Base-by-base conservation (phyloP, 2,113 vertebrate genomes). In the Erythrocebus patas region DNA sequence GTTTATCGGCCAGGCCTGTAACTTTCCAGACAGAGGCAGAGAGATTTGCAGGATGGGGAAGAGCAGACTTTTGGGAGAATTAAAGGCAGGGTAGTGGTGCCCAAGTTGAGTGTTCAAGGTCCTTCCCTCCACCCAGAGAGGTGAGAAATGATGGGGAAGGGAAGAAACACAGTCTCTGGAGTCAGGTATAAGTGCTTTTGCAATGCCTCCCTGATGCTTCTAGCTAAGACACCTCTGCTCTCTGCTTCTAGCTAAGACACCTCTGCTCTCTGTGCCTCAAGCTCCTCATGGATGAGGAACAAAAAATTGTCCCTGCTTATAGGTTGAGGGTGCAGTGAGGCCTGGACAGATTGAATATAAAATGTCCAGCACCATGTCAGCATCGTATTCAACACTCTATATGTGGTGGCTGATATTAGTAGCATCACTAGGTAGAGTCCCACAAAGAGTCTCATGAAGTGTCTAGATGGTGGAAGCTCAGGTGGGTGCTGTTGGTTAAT, bases 361-460 rank as follows among this genome's bases (percentile, higher is more conserved):
- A 25, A 3, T 6, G 17, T 3, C 40, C 11, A n/a, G 64, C 38
- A 1, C 32, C 2, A 52, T 0, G 52, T 64, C 22, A 4, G 16
- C 11, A 0, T 3, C 0, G 7, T 23, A 11, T 6, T 52, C 23
- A 1, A 18, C 0, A 3, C 30, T 72, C 30, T 10, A 2, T 1
- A 9, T 0, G 27, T 25, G 55, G 6, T 12, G 30, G 30, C 45
- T 22, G 38, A 5, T 0, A 3, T 30, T 18, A 22, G 7, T 0
- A 32, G 68, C 14, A 2, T 14, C 3, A 17, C 25, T n/a, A 27
- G 11, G n/a, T 2, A 55, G 86, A 48, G 17, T 27, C 32, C 40
- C 25, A 0, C 0, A 5, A 43, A 70, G 30, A 32, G 9, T 8
- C 16, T 6, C 18, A 6, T 1, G 50, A 70, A 50, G 25, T 0